Evolutionary conservation across 2,113 vertebrate species (phyloP).

Genomic region (Bufo gargarizans): DNA sequence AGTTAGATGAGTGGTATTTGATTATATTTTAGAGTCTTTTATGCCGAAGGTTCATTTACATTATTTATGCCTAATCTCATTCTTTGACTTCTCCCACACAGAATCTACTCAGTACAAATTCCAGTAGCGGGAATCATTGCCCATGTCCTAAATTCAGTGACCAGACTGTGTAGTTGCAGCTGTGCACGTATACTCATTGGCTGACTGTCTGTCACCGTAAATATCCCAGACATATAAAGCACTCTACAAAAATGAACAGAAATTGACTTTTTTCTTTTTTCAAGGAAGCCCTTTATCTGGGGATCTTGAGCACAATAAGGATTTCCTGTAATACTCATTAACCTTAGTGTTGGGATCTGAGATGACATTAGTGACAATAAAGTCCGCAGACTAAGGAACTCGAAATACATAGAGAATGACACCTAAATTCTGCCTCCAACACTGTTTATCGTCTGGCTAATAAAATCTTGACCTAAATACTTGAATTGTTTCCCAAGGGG

Average conservation of each 20-base stretch:
- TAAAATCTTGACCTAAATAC: slow-evolving; percentile 39
- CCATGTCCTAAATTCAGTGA: background rate
- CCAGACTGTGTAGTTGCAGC: slow-evolving; percentile 52
- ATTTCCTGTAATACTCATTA: slow-evolving; percentile 55
- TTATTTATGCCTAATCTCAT: background rate
- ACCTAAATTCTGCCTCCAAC: slow-evolving; percentile 13
- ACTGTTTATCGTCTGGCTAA: slow-evolving; percentile 27
- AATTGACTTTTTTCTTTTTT: slow-evolving; percentile 3
- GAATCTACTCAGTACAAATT: background rate
- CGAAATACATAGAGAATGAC: slow-evolving; percentile 2
- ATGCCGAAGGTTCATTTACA: background rate
- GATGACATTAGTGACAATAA: slow-evolving; percentile 38
- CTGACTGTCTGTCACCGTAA: slow-evolving; percentile 26
- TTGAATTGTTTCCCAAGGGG: slow-evolving; percentile 35
- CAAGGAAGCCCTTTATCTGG: slow-evolving; percentile 53
- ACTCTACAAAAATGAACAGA: slow-evolving; percentile 32
- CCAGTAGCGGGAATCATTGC: background rate
- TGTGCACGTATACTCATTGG: slow-evolving; percentile 50
- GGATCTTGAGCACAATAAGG: slow-evolving; percentile 50
- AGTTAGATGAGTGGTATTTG: background rate
- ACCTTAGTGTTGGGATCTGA: slow-evolving; percentile 12
- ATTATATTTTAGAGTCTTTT: background rate
- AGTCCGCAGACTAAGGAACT: slow-evolving; percentile 14
- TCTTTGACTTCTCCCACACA: background rate
- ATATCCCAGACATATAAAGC: slow-evolving; percentile 56